A percentile compares a stretch with the other conserved stretches of the same genome.
Evolutionary conservation across 2,888 invertebrate species (phyloP).

Genomic region (Eristalinus sepulchralis): DNA sequence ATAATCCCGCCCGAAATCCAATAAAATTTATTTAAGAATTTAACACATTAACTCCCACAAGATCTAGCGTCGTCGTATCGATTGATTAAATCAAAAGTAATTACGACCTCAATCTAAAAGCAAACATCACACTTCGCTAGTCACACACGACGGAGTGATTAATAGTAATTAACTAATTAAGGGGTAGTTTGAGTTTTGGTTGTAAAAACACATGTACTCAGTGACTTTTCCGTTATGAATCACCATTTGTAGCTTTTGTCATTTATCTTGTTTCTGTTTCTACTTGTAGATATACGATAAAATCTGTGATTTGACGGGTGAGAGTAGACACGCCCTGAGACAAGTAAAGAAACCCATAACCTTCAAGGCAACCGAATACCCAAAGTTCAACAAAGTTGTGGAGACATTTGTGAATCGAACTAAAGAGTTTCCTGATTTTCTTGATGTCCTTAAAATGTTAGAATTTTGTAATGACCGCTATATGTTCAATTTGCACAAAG

Average conservation of each 20-base stretch:
- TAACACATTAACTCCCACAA: not conserved
- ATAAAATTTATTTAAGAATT: not conserved
- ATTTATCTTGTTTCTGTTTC: not conserved
- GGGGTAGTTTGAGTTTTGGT: not conserved
- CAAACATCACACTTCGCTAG: not conserved
- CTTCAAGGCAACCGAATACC: conserved; percentile 78
- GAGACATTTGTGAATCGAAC: conserved; percentile 79
- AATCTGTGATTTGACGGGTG: conserved; percentile 85
- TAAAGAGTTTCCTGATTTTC: conserved; percentile 82
- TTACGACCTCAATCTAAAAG: not conserved
- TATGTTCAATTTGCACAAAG: conserved; percentile 75
- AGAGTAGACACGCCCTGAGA: conserved; percentile 79
- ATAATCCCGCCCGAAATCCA: too few relatives aligned
- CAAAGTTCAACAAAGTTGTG: conserved; percentile 79
- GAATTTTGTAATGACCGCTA: conserved; percentile 79
- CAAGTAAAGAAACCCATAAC: conserved; percentile 79
- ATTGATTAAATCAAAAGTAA: not conserved
- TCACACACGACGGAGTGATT: not conserved
- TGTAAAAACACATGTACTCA: not conserved
- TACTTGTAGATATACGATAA: conserved; percentile 81
- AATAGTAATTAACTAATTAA: not conserved
- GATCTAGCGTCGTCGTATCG: not conserved
- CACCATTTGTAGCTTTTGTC: not conserved
- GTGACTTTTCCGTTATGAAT: not conserved
- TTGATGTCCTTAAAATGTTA: conserved; percentile 81